phyloP scores from a whole-genome alignment of 2,888 invertebrate genomes.

The Ditula angustiorana region DNA sequence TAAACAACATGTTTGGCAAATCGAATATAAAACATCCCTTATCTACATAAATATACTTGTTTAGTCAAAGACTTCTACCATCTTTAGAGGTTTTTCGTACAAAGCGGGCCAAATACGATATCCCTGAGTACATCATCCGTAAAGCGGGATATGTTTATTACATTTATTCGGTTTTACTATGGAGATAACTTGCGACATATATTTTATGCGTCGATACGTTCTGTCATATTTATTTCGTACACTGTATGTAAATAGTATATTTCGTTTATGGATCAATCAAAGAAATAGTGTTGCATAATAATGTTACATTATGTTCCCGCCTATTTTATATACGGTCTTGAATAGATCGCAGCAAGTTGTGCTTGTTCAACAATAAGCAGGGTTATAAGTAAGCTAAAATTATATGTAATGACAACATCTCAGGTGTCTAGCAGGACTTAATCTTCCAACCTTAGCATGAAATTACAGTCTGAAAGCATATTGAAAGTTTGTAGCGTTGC shows the following conservation, averaged over 20 bases:
- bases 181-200: constrained; percentile 1
- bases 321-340: background rate
- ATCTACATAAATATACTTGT: background rate
- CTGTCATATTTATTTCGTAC: background rate
- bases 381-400: too few relatives aligned
- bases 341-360: too few relatives aligned
- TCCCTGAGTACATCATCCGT: background rate
- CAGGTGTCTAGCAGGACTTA: too few relatives aligned
- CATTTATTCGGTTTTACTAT: background rate
- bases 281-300: background rate
- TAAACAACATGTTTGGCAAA: background rate
- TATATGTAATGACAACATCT: too few relatives aligned
- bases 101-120: background rate
- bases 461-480: too few relatives aligned
- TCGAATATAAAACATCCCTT: background rate
- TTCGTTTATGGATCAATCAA: background rate
- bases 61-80: background rate
- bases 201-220: constrained; percentile 6
- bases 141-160: constrained; percentile 1
- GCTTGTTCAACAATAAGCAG: too few relatives aligned
- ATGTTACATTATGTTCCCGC: background rate
- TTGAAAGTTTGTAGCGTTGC: too few relatives aligned
- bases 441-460: too few relatives aligned
- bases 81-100: background rate
- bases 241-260: background rate